Base-by-base conservation (phyloP, 2,113 vertebrate species). In the Oncorhynchus kisutch region DNA sequence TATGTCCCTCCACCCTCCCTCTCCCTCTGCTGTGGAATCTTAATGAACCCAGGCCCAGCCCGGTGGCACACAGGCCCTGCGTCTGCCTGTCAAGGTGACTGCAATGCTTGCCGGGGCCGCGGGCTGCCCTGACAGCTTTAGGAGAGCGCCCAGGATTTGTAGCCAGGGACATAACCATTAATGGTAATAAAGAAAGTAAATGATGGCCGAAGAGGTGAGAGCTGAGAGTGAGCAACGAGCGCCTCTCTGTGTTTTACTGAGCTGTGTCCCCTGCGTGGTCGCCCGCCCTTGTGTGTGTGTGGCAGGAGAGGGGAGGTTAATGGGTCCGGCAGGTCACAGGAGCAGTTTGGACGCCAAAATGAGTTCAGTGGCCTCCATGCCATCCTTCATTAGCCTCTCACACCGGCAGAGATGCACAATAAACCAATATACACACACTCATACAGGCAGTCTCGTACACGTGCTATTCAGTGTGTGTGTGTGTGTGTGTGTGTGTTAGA, bases 171-270 rank as follows among this genome's bases (percentile, higher is more conserved):
- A 89, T 89, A 91, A 90, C 86, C 88, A 90, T 90, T 91, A 91
- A 90, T 85, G 87, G 89, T 90, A 90, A 90, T 92, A 91, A 91
- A 90, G 89, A 90, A 90, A 89, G 88, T 92, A 91, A 91, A 92
- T 91, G 90, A 91, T 91, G 89, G 86, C 88, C 87, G 82, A 87
- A 90, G 87, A 91, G 90, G 88, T 91, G 87, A 90, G 82, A 72
- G 85, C 80, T 45, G 83, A 89, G 83, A 67, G 64, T 66, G 64
- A 66, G 64, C 16, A 60, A 60, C 20, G 59, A 60, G 59, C 59
- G 2, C 59, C 57, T 64, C 25, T 62, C 31, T 20, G 22, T 20
- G 16, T 73, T 73, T 64, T 60, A 73, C 18, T 5, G 57, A 34
- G 31, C 54, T 13, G 71, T 64, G 71, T 59, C 70, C 31, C 12